These are phyloP conservation scores for Tachyglossus aculeatus DNA, from an alignment of 2,797 vertebrate genomes.

Conservation along the genomic window DNA sequence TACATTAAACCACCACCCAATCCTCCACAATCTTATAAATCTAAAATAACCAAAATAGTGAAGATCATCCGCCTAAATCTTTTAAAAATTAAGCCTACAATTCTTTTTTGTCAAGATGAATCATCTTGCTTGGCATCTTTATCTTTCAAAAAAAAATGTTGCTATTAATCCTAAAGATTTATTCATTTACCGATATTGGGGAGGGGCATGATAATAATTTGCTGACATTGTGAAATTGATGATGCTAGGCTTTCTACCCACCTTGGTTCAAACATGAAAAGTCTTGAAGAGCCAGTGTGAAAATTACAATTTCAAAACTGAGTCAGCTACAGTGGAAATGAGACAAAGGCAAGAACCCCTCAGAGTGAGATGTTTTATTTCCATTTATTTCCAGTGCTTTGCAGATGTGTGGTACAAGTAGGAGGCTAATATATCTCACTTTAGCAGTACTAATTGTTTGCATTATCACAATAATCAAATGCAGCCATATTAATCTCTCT, in stretches of 20 bases:
- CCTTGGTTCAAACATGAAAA: slow-evolving; percentile 40
- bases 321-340: slow-evolving; percentile 66
- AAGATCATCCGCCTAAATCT: background rate
- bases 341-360: slow-evolving; percentile 67
- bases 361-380: slow-evolving; percentile 66
- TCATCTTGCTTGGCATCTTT: background rate
- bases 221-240: slow-evolving; percentile 49
- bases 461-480: slow-evolving; percentile 84
- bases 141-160: background rate
- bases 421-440: slow-evolving; percentile 78
- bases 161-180: slow-evolving; percentile 48
- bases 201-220: slow-evolving; percentile 26
- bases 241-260: slow-evolving; percentile 40
- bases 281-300: slow-evolving; percentile 53
- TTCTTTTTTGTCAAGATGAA: slow-evolving; percentile 29
- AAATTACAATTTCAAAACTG: slow-evolving; percentile 67
- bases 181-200: slow-evolving; percentile 47
- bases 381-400: slow-evolving; percentile 72
- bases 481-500: slow-evolving; percentile 83
- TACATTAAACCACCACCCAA: background rate
- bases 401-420: slow-evolving; percentile 73
- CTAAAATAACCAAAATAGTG: background rate
- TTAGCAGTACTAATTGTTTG: slow-evolving; percentile 82
- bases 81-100: background rate
- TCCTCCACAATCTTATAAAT: background rate